phyloP scores from a whole-genome alignment of 2,113 vertebrate genomes.

The Vicugna pacos region DNA sequence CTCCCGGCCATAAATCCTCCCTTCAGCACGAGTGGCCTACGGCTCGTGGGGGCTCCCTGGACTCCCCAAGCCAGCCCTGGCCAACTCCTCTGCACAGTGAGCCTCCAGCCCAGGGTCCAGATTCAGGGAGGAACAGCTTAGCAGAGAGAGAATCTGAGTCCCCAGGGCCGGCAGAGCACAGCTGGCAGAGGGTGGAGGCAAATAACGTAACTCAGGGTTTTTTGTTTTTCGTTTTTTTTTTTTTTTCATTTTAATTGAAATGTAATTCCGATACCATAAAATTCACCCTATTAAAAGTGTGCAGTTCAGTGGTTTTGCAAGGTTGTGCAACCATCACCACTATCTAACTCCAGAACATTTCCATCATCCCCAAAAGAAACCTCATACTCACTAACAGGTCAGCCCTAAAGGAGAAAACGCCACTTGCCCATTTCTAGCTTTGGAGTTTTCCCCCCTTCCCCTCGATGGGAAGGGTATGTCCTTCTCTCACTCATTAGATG shows the following conservation, averaged over 20 bases:
- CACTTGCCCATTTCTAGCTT: background rate
- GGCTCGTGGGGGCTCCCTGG: background rate
- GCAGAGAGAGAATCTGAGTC: background rate
- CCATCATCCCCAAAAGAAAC: background rate
- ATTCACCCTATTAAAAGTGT: background rate
- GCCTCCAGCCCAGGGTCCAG: background rate
- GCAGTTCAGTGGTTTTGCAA: background rate
- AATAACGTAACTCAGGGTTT: background rate
- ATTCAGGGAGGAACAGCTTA: background rate
- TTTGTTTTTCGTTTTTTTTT: background rate
- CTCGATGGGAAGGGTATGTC: rapidly evolving
- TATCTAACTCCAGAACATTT: background rate
- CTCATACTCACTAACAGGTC: background rate
- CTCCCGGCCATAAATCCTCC: conserved; percentile 6
- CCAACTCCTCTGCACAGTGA: background rate
- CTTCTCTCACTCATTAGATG: background rate
- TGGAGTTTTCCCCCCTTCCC: background rate
- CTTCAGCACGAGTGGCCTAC: background rate
- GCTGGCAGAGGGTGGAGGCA: background rate
- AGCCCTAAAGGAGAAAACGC: background rate
- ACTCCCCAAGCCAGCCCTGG: background rate
- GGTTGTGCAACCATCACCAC: background rate
- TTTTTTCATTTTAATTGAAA: background rate
- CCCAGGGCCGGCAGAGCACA: background rate
- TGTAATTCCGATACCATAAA: background rate